Evolutionary conservation across 2,113 vertebrate species (phyloP).

Genomic region (Tichodroma muraria): DNA sequence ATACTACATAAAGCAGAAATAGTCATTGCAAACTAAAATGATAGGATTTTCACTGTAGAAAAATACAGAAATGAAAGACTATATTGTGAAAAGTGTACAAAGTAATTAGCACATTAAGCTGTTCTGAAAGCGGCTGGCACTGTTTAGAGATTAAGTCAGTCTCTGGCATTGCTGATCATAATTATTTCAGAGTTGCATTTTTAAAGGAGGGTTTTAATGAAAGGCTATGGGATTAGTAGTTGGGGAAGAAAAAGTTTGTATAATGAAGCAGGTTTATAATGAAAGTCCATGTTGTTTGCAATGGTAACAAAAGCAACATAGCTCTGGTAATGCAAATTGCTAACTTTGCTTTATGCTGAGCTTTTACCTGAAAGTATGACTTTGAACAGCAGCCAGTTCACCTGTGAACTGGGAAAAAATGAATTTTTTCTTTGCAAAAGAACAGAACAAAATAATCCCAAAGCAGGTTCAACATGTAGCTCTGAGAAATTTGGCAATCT

Average conservation of each 20-base stretch:
- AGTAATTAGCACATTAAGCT: neutral
- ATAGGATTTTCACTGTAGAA: neutral
- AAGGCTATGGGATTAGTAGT: neutral
- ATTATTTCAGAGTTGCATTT: neutral
- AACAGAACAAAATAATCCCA: neutral
- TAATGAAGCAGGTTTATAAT: neutral
- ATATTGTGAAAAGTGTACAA: neutral
- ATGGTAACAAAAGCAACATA: neutral
- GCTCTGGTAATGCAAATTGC: neutral
- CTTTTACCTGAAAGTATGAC: neutral
- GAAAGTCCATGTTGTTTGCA: neutral
- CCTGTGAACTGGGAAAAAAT: neutral
- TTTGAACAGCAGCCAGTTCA: neutral
- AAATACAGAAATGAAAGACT: neutral
- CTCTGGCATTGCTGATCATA: neutral
- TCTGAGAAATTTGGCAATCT: neutral
- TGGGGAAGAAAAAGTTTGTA: neutral
- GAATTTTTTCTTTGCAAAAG: neutral
- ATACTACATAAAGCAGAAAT: neutral
- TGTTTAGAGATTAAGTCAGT: neutral
- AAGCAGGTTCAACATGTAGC: neutral
- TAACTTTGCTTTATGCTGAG: neutral
- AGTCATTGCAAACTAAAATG: neutral
- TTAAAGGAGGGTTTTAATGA: neutral
- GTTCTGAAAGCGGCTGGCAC: neutral